Evolutionary conservation across 2,888 invertebrate genomes (phyloP).

Genomic region (Merodon equestris): DNA sequence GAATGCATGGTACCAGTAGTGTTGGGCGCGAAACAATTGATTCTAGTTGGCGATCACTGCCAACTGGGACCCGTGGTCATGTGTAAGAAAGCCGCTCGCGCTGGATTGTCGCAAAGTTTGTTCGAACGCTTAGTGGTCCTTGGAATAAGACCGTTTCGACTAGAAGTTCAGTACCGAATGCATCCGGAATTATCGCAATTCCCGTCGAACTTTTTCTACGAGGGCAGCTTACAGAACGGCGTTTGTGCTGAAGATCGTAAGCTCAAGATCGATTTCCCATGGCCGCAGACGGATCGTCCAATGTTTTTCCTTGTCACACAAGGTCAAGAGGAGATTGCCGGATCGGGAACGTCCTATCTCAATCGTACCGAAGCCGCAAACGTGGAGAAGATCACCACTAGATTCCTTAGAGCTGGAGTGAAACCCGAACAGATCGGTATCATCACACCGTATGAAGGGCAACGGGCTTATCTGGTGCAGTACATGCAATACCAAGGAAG

Average conservation of each 20-base stretch:
- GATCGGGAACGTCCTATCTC: slow-evolving; percentile 98
- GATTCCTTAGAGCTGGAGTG: slow-evolving; percentile 95
- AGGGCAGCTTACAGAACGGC: slow-evolving; percentile 98
- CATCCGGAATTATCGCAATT: slow-evolving; percentile 98
- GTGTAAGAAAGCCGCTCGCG: slow-evolving; percentile 99
- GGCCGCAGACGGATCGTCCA: slow-evolving; percentile 97
- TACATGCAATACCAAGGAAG: slow-evolving; percentile 99
- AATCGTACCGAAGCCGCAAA: slow-evolving; percentile 99
- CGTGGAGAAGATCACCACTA: slow-evolving; percentile 98
- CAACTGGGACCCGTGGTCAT: slow-evolving; percentile 99
- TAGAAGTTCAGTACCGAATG: slow-evolving; percentile 99
- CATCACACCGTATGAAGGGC: slow-evolving; percentile 99
- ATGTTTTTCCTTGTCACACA: slow-evolving; percentile 99
- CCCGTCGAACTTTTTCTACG: slow-evolving; percentile 99
- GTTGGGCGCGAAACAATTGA: slow-evolving; percentile 96
- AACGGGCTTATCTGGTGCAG: slow-evolving; percentile 97
- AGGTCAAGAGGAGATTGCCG: slow-evolving; percentile 99
- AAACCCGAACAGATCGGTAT: slow-evolving; percentile 99
- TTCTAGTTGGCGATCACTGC: slow-evolving; percentile 99
- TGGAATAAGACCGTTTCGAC: slow-evolving; percentile 96
- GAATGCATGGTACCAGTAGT: slow-evolving; percentile 99
- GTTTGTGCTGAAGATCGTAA: slow-evolving; percentile 97
- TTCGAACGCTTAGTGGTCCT: slow-evolving; percentile 98
- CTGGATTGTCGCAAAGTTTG: slow-evolving; percentile 97
- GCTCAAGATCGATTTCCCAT: slow-evolving; percentile 96